Evolutionary conservation across 2,888 invertebrate species (phyloP).

Genomic region (Marronus borbonicus): DNA sequence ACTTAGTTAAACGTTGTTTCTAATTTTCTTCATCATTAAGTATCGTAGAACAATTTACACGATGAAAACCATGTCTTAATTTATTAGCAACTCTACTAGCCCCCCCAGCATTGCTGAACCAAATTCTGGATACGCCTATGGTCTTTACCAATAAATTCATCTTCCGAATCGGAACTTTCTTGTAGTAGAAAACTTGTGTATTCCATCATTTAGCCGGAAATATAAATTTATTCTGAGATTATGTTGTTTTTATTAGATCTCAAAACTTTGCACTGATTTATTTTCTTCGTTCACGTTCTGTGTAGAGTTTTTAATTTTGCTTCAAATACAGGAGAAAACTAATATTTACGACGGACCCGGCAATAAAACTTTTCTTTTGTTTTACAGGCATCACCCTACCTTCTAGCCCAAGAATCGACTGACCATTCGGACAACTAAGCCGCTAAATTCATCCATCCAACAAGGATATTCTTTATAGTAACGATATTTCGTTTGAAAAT

Average conservation of each 20-base stretch:
- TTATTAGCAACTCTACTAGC: no score
- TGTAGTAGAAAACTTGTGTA: no score
- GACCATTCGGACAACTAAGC: constrained; percentile 56
- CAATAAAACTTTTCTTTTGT: constrained; percentile 18
- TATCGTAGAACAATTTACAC: no score
- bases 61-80: no score
- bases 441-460: constrained; percentile 51
- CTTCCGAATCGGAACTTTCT: no score
- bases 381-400: constrained; percentile 58
- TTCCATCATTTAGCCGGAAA: no score
- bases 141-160: no score
- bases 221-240: not conserved
- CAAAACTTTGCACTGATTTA: not conserved
- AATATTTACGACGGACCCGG: not conserved
- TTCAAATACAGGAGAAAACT: no score
- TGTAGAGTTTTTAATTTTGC: not conserved
- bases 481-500: constrained; percentile 2
- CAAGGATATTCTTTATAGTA: constrained; percentile 21
- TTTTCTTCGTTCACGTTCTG: not conserved
- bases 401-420: constrained; percentile 57
- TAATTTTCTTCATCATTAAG: no score
- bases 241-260: not conserved
- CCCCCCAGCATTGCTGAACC: no score
- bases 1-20: no score
- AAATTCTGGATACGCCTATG: no score